A percentile compares a stretch with the other conserved stretches of the same genome.
phyloP scores from a whole-genome alignment of 1,140 invertebrate genomes.

The Drosophila sp. region DNA sequence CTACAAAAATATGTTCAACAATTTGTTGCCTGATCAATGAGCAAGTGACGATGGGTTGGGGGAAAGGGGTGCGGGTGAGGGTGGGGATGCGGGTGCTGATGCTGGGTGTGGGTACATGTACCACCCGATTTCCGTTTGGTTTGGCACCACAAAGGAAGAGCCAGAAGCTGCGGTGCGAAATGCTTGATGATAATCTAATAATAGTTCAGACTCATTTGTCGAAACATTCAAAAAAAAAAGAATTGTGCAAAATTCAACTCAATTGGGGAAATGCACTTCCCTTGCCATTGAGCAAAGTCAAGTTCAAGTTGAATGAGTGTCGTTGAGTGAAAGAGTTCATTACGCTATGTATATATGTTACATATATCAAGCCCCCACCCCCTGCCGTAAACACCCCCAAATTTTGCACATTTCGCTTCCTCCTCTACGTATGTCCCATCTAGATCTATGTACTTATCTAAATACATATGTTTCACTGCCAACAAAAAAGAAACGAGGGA shows the following conservation, averaged over 20 bases:
- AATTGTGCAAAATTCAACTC: slow-evolving; percentile 25
- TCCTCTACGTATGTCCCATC: neutral
- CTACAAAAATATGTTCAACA: slow-evolving; percentile 38
- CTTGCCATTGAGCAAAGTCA: slow-evolving; percentile 48
- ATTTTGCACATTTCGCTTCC: neutral
- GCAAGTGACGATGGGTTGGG: neutral
- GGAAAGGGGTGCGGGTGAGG: neutral
- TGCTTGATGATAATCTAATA: slow-evolving; percentile 43
- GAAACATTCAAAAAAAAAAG: slow-evolving; percentile 14
- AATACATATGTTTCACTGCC: slow-evolving; percentile 50
- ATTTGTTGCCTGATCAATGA: slow-evolving; percentile 13
- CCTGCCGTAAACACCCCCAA: neutral
- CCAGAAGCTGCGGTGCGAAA: slow-evolving; percentile 6
- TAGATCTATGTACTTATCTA: slow-evolving; percentile 22
- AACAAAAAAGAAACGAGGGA: slow-evolving; percentile 35
- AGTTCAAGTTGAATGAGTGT: slow-evolving; percentile 62
- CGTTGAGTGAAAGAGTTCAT: slow-evolving; percentile 33
- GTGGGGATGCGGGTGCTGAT: slow-evolving; percentile 9
- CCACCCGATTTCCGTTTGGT: slow-evolving; percentile 54
- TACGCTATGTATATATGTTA: slow-evolving; percentile 14
- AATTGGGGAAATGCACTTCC: slow-evolving; percentile 39
- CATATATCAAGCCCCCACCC: neutral
- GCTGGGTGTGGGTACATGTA: neutral
- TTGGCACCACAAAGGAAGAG: slow-evolving; percentile 60
- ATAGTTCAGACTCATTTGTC: slow-evolving; percentile 31